Conservation (phyloP, 2,888 invertebrate genomes). For the Belgica antarctica region DNA sequence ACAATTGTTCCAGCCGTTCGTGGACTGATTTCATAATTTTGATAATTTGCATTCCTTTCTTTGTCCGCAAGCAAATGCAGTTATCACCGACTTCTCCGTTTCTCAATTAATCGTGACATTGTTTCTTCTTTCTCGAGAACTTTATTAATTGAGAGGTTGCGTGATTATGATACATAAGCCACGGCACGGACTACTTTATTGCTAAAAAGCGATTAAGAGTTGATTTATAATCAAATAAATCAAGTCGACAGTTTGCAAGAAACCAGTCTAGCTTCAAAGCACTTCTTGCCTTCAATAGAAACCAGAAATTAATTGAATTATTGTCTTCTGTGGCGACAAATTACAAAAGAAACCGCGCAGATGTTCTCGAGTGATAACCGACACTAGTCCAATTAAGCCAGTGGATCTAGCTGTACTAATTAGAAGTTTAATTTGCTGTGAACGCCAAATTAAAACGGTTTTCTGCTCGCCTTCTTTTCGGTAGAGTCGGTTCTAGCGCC, state of each 20-base stretch:
- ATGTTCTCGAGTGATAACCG: conserved; percentile 31
- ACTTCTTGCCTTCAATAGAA: too few species aligned
- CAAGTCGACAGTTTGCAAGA: background rate
- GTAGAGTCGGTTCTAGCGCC: background rate
- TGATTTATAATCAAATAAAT: too few species aligned
- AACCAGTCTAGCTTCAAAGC: too few species aligned
- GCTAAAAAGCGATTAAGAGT: too few species aligned
- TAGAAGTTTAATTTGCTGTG: background rate
- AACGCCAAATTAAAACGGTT: conserved; percentile 32
- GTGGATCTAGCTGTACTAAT: background rate
- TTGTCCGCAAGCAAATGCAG: background rate
- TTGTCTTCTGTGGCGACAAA: conserved; percentile 38
- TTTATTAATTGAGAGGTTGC: conserved; percentile 42
- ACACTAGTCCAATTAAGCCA: conserved; percentile 39
- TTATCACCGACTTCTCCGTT: background rate
- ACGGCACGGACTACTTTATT: too few species aligned
- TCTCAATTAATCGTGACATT: conserved; percentile 18
- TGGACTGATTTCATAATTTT: conserved; percentile 44
- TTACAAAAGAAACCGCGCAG: conserved; percentile 24
- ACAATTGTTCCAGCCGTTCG: conserved; percentile 38
- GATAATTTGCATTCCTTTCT: conserved; percentile 39
- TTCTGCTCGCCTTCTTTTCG: background rate
- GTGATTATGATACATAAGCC: too few species aligned
- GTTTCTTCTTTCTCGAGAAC: conserved; percentile 1
- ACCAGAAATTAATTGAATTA: conserved; percentile 36